A percentile compares a stretch with the other conserved stretches of the same genome.
These are phyloP conservation scores for Caenorhabditis sp. DNA, from an alignment of 2,888 invertebrate species.

Conservation along the genomic window DNA sequence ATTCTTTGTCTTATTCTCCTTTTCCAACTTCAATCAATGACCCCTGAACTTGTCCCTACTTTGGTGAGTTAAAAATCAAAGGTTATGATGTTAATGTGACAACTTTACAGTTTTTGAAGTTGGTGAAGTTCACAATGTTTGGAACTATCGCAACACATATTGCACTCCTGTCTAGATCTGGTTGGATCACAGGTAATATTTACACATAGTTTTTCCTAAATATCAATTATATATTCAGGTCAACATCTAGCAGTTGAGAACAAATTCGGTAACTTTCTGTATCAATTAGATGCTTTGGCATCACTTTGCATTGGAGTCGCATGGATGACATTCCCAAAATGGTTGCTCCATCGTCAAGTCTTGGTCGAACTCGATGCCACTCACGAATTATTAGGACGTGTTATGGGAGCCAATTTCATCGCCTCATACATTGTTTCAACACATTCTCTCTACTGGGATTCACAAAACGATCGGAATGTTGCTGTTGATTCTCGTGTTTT, in stretches of 20 bases:
- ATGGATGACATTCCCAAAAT: conserved; percentile 67
- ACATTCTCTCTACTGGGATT: conserved; percentile 65
- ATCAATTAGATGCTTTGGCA: conserved; percentile 68
- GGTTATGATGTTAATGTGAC: background rate
- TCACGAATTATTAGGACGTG: conserved; percentile 63
- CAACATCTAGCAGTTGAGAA: conserved; percentile 32
- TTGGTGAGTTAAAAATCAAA: conserved; percentile 25
- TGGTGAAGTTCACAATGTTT: conserved; percentile 48
- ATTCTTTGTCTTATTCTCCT: conserved; percentile 58
- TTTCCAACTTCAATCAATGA: conserved; percentile 57
- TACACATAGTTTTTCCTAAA: conserved; percentile 24
- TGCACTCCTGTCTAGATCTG: conserved; percentile 42
- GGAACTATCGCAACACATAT: conserved; percentile 44
- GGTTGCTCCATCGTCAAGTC: conserved; percentile 66
- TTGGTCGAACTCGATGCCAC: conserved; percentile 61
- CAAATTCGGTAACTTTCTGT: conserved; percentile 61
- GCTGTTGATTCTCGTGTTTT: conserved; percentile 64
- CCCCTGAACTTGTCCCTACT: conserved; percentile 42
- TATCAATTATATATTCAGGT: conserved; percentile 13
- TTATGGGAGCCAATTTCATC: conserved; percentile 69
- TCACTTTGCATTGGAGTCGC: conserved; percentile 67
- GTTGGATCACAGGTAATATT: conserved; percentile 52
- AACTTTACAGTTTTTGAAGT: conserved; percentile 42
- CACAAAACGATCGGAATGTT: conserved; percentile 53
- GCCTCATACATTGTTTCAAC: conserved; percentile 49